Evolutionary conservation across 1,140 invertebrate species (phyloP), one percentile per base, ranked within the genome.

Genomic region (Centruroides vittatus): DNA sequence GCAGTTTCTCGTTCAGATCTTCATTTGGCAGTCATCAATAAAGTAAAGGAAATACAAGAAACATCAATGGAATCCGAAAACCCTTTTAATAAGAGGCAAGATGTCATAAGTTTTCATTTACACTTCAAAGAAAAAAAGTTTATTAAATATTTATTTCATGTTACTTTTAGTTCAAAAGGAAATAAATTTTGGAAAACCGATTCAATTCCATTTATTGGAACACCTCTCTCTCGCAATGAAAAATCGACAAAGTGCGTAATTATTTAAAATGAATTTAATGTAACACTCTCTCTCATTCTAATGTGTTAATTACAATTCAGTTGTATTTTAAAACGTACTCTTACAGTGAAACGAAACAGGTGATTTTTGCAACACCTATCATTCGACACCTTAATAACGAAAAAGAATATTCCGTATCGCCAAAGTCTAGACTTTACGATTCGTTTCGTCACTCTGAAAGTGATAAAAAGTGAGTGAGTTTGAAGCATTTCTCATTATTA

Each of bases 1-100:
- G 41, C 41, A 5, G 8, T 41, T 41, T 41, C 41, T 41, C 41
- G 8, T 8, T 41, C 41, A 41, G 41, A 41, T n/a, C 68, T 75
- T 3, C 69, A 70, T 48, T 41, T 23, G 11, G 48, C 11, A 36
- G n/a, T 57, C 35, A 1, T 49, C 12, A 58, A 58, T 10, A n/a
- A 47, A 13, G 36, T 54, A 13, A 47, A 48, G 8, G 53, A 35
- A 35, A 54, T 35, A 35, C 7, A 35, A 35, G 34, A 54, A 35
- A 34, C n/a, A 6, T 13, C 13, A 13, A 35, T 13, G 5, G 11
- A 54, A 9, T 54, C 23, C 5, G 9, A 51, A 13, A 5, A 12
- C 0, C 2, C 12, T 51, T 51, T 51, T 4, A 51, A 13, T 11
- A 51, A 23, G 12, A 51, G 12, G 23, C 12, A 13, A n/a, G 55